These are phyloP conservation scores for Albula goreensis DNA, from an alignment of 2,113 vertebrate genomes.

Conservation along the genomic window DNA sequence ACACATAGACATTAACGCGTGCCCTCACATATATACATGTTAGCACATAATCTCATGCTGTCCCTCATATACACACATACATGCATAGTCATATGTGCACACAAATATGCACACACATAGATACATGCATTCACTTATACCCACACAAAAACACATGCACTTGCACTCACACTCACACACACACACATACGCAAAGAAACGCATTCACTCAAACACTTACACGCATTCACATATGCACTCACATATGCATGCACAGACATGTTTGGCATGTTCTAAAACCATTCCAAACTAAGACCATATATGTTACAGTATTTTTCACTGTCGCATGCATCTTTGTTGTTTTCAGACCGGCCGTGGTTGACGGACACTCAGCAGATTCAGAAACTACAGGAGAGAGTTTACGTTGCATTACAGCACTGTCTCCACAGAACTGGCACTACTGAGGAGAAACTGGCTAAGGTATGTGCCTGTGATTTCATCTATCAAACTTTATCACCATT, in stretches of 20 bases:
- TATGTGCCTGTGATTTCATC: slow-evolving; percentile 39
- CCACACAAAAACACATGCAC: background rate
- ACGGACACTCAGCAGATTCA: slow-evolving; percentile 84
- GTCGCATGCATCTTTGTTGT: rapidly evolving
- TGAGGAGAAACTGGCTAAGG: slow-evolving; percentile 85
- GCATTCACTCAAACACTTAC: rapidly evolving
- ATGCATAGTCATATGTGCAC: background rate
- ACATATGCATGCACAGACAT: background rate
- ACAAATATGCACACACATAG: no score
- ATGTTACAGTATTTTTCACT: background rate
- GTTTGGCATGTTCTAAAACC: background rate
- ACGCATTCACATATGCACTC: no score
- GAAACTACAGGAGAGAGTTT: slow-evolving; percentile 86
- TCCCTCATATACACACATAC: no score
- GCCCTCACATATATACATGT: background rate
- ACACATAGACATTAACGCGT: background rate
- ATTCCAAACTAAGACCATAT: no score
- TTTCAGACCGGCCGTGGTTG: slow-evolving; percentile 80
- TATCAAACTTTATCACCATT: background rate
- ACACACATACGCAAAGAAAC: no score
- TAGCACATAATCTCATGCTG: no score
- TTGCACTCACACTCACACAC: no score
- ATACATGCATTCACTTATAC: background rate
- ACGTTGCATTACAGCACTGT: slow-evolving; percentile 79
- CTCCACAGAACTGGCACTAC: slow-evolving; percentile 75